Percentiles rank a stretch among this genome's conserved stretches.
These are phyloP conservation scores for Eupithecia insigniata DNA, from an alignment of 2,888 invertebrate species.

Conservation along the genomic window DNA sequence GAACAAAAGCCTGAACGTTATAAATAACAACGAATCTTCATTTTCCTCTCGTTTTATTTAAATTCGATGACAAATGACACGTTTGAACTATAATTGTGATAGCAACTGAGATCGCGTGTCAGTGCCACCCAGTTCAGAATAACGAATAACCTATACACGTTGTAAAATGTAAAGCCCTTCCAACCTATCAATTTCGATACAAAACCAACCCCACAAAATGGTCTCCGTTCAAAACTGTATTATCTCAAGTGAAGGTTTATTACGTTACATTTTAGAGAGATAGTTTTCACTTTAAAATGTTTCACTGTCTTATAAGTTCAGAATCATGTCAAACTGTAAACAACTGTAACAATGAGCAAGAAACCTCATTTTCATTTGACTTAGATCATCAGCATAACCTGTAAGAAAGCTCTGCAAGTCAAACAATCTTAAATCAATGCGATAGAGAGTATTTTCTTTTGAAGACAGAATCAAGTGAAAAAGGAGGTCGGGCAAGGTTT, in stretches of 20 bases:
- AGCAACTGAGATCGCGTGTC: neutral
- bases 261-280: constrained; percentile 44
- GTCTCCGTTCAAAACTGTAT: constrained; percentile 61
- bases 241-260: constrained; percentile 61
- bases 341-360: neutral
- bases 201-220: constrained; percentile 25
- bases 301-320: neutral
- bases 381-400: neutral
- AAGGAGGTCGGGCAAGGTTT: constrained; percentile 53
- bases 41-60: too few species aligned
- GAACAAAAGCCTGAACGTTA: neutral
- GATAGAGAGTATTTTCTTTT: constrained; percentile 14
- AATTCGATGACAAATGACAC: neutral
- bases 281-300: neutral
- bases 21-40: too few species aligned
- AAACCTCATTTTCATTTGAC: constrained; percentile 2
- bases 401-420: neutral
- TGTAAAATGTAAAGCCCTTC: neutral
- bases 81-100: neutral
- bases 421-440: neutral
- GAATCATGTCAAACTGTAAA: neutral
- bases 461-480: constrained; percentile 31
- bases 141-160: neutral
- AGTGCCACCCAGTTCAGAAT: neutral
- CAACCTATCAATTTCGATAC: constrained; percentile 21